These are phyloP conservation scores for Lepidothrix coronata DNA, from an alignment of 2,113 vertebrate genomes.

Conservation along the genomic window DNA sequence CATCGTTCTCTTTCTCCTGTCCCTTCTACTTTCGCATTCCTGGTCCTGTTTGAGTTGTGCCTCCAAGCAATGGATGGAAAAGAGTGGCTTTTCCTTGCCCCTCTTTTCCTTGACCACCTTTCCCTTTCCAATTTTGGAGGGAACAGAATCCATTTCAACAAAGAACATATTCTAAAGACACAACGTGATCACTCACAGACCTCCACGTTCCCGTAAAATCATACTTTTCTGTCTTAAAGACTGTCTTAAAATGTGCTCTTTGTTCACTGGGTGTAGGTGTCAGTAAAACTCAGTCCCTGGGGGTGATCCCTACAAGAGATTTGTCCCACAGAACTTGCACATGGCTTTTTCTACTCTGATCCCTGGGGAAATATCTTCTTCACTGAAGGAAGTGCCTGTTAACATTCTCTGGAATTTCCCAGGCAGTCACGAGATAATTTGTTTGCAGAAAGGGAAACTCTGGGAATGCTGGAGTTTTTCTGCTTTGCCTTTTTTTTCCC, in stretches of 20 bases:
- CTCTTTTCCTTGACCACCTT: background rate
- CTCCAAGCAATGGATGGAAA: background rate
- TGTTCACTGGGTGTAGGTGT: background rate
- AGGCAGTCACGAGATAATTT: background rate
- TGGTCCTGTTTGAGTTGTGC: background rate
- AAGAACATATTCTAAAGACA: background rate
- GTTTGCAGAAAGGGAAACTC: background rate
- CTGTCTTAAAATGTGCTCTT: background rate
- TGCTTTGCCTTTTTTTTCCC: background rate
- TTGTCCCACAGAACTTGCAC: rapidly evolving
- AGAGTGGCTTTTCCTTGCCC: background rate
- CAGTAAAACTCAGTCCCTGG: background rate
- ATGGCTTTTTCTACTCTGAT: background rate
- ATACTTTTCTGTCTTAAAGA: background rate
- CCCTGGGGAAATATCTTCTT: background rate
- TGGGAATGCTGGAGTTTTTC: background rate
- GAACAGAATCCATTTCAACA: background rate
- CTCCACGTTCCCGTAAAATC: background rate
- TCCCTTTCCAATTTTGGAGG: background rate
- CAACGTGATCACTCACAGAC: background rate
- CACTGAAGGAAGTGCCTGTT: background rate
- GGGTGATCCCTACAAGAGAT: background rate
- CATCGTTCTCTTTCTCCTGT: background rate
- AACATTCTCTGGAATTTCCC: background rate
- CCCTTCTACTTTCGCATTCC: too few relatives aligned